Evolutionary conservation across 1,140 invertebrate genomes (phyloP), one percentile per base, ranked within the genome.

Genomic region (Zaprionus vittiger): DNA sequence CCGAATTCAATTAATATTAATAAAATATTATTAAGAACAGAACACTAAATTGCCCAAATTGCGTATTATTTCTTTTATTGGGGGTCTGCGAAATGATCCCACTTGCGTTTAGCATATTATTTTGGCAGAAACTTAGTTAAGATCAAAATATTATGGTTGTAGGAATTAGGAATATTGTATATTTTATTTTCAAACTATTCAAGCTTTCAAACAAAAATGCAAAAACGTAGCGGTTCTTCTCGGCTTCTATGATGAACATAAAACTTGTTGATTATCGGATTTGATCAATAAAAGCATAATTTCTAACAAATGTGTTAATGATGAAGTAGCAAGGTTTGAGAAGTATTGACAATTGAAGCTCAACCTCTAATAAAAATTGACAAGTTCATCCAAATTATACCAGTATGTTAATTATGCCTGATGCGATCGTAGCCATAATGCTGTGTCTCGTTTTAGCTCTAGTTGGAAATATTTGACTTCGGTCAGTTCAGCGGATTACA

Each of bases 11-110:
- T 28, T 1, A 96, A 1, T 6, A 6, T 7, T 1, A 1, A 7
- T 28, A 96, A 96, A 81, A 93, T 96, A 65, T 94, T 96, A 24
- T 24, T 24, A 24, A 24, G 0, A 93, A 20, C n/a, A n/a, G n/a
- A n/a, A n/a, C n/a, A 20, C 20, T 20, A 20, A 20, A 20, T 20
- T 20, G 93, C 95, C 95, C 9, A 38, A 28, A 44, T 55, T 41
- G 44, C 55, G 68, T 64, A 71, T 47, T 64, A 71, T 71, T 55
- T 62, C 44, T 63, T 70, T 63, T 70, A 34, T 24, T 5, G 26
- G 68, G 24, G 2, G 0, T 24, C 24, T 4, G 24, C 24, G 24
- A 24, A 24, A 24, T 24, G 24, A 24, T 24, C 24, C 24, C 2
- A 24, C 24, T 24, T 24, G 24, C 24, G 24, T 24, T 24, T 24